Evolutionary conservation across 2,888 invertebrate species (phyloP).

Genomic region (Eupithecia insigniata): DNA sequence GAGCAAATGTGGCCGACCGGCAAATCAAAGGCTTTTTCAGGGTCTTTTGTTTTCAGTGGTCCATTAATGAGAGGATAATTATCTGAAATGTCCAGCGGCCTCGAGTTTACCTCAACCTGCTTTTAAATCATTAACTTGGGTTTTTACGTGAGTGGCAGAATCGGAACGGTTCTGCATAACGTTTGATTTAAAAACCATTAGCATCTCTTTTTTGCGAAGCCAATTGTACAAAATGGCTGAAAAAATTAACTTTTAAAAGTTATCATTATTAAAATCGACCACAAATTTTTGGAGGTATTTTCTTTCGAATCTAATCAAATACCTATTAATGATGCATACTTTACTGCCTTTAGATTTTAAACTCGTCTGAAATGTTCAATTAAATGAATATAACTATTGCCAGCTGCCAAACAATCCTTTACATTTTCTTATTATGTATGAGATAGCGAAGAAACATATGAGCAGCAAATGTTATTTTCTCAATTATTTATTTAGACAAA

Average conservation of each 20-base stretch:
- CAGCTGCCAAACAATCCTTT: background rate
- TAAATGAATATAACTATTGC: background rate
- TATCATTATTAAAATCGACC: background rate
- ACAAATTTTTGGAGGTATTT: background rate
- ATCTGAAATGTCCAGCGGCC: constrained; percentile 61
- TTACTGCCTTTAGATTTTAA: background rate
- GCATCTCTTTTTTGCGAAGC: background rate
- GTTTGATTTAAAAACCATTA: constrained; percentile 9
- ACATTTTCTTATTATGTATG: background rate
- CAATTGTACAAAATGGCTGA: background rate
- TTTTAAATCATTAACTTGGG: constrained; percentile 42
- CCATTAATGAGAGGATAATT: constrained; percentile 69
- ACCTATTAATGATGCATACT: too few relatives aligned
- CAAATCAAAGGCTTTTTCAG: constrained; percentile 80
- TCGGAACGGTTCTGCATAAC: constrained; percentile 9
- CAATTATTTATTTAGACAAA: background rate
- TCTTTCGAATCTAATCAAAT: background rate
- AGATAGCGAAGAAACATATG: background rate
- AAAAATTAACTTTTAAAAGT: background rate
- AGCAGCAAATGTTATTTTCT: background rate
- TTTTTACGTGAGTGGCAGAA: constrained; percentile 38
- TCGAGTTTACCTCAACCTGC: constrained; percentile 19
- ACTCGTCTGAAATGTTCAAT: background rate
- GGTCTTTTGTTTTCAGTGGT: constrained; percentile 67
- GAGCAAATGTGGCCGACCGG: constrained; percentile 77